phyloP scores from a whole-genome alignment of 35 echinoderm and acorn worm species.

The Acanthaster planci region DNA sequence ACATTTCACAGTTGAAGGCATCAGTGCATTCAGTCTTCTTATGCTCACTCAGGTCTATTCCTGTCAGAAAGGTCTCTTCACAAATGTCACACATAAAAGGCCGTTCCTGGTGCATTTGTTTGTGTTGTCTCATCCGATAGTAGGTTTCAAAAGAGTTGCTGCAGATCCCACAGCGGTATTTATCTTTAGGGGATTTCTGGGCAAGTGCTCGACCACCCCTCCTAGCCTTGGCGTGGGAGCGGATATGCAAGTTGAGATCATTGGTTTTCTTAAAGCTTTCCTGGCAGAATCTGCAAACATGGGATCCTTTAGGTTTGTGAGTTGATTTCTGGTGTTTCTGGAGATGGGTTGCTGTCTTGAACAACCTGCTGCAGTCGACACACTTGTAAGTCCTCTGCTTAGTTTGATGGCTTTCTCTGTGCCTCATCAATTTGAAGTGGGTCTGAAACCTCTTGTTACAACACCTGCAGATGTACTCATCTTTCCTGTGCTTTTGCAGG shows the following conservation, averaged over 20 bases:
- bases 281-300: neutral
- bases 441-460: constrained; percentile 11
- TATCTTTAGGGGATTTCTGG: neutral
- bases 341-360: neutral
- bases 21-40: neutral
- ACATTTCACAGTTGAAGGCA: neutral
- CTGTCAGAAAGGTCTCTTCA: neutral
- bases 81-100: constrained; percentile 7
- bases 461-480: neutral
- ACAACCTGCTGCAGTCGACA: neutral
- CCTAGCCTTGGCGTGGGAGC: too few species aligned
- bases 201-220: too few species aligned
- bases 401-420: neutral
- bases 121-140: constrained; percentile 5
- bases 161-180: neutral
- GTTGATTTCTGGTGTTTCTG: neutral
- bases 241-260: too few species aligned
- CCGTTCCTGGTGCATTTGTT: constrained; percentile 14
- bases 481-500: neutral
- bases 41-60: neutral
- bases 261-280: neutral
- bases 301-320: neutral
- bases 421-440: neutral
- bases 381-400: neutral
- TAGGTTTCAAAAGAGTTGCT: neutral